A percentile compares a stretch with the other conserved stretches of the same genome.
phyloP scores from a whole-genome alignment of 2,888 invertebrate genomes.

The Gari tellinella region DNA sequence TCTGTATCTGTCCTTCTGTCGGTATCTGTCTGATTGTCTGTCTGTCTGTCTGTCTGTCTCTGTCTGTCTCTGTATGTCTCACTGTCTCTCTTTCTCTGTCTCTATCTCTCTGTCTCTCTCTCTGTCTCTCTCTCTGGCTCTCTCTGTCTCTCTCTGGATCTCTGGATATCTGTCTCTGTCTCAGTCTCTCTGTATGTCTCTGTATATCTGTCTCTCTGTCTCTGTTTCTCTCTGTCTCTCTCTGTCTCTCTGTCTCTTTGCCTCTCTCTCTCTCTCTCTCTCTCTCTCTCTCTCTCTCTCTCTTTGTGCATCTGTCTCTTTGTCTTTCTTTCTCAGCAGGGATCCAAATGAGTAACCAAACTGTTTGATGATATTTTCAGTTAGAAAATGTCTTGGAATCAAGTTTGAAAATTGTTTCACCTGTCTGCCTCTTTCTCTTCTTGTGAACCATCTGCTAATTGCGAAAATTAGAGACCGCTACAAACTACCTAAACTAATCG shows the following conservation, averaged over 20 bases:
- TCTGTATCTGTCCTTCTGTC: neutral
- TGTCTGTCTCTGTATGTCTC: slow-evolving; percentile 3
- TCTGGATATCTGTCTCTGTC: neutral
- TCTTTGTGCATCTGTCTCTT: too few species aligned
- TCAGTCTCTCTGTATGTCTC: too few species aligned
- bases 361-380: neutral
- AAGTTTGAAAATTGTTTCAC: too few species aligned
- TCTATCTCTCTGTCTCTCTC: slow-evolving; percentile 8
- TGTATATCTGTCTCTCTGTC: too few species aligned
- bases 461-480: too few species aligned
- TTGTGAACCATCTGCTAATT: too few species aligned
- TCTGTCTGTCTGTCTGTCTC: neutral
- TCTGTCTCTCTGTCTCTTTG: neutral
- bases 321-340: neutral
- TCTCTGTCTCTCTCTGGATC: slow-evolving; percentile 3
- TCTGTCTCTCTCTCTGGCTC: neutral
- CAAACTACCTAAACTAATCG: too few species aligned
- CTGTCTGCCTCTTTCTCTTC: too few species aligned
- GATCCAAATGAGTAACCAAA: neutral
- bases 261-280: neutral
- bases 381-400: too few species aligned
- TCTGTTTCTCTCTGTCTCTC: too few species aligned
- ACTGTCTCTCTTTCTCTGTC: slow-evolving; percentile 7
- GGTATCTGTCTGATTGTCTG: neutral
- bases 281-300: slow-evolving; percentile 6